These are phyloP conservation scores for Rhagologus leucostigma DNA, from an alignment of 2,113 vertebrate genomes.

Conservation along the genomic window DNA sequence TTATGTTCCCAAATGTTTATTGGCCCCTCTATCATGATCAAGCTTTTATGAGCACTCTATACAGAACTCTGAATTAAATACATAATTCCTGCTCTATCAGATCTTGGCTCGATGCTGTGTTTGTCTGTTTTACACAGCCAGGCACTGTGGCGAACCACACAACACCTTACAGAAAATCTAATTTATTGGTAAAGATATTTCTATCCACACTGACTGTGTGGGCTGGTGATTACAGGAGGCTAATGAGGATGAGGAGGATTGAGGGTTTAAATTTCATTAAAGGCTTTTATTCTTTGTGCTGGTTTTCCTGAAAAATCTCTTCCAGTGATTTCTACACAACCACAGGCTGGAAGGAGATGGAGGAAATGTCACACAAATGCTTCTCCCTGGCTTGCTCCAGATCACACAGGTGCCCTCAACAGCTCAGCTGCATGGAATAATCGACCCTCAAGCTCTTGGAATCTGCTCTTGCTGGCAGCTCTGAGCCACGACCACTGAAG, in stretches of 20 bases:
- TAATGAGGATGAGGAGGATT: not conserved
- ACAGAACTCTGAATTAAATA: slow-evolving; percentile 64
- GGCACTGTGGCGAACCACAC: not conserved
- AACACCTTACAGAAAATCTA: not conserved
- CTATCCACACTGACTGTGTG: not conserved
- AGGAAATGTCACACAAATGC: not conserved
- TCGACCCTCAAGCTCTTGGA: fast-evolving
- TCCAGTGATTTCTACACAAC: not conserved
- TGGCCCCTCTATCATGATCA: slow-evolving; percentile 64
- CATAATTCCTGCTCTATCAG: slow-evolving; percentile 52
- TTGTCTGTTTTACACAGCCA: slow-evolving; percentile 43
- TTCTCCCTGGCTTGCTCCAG: not conserved
- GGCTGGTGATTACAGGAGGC: not conserved
- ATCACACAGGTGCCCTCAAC: not conserved
- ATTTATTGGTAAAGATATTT: slow-evolving; percentile 21
- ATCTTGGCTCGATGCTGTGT: not conserved
- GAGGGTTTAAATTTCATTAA: not conserved
- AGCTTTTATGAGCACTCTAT: slow-evolving; percentile 66
- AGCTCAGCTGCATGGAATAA: not conserved
- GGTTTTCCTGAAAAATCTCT: not conserved
- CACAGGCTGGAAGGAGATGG: not conserved
- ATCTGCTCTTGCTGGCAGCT: not conserved
- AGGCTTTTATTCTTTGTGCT: not conserved
- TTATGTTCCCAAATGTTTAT: slow-evolving; percentile 69
- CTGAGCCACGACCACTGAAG: not conserved